A percentile compares a stretch with the other conserved stretches of the same genome.
Conservation (phyloP, 2,113 vertebrate genomes). For the Oreocharis arfaki region DNA sequence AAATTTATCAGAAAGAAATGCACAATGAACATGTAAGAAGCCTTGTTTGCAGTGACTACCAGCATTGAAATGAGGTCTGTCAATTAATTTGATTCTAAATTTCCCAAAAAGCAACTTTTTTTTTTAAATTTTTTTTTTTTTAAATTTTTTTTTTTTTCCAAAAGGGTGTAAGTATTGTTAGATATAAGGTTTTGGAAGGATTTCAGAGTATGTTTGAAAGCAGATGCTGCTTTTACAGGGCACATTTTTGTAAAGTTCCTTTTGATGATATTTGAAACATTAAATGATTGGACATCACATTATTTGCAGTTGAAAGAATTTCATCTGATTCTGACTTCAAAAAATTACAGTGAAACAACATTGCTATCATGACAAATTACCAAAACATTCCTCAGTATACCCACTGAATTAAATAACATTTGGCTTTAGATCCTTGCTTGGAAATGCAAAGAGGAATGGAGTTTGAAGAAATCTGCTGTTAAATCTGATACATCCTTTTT, state of each 20-base stretch:
- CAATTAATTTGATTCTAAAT: background rate
- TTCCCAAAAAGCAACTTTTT: background rate
- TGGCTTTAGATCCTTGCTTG: background rate
- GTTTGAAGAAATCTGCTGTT: background rate
- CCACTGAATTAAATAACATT: background rate
- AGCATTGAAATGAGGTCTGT: background rate
- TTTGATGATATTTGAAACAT: background rate
- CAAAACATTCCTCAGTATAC: background rate
- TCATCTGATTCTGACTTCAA: background rate
- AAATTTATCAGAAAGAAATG: background rate
- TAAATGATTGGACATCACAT: background rate
- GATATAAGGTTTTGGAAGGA: background rate
- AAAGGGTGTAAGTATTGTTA: background rate
- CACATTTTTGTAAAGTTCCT: background rate
- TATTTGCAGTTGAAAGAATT: background rate
- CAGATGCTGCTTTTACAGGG: background rate
- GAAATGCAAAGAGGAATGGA: background rate
- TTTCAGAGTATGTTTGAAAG: background rate
- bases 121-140: background rate
- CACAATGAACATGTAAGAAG: background rate
- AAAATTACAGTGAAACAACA: background rate
- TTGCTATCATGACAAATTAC: background rate
- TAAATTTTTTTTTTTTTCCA: background rate
- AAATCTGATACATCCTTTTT: background rate
- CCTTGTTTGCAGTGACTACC: background rate